phyloP scores from a whole-genome alignment of 2,113 vertebrate genomes.

The Malurus elegans region DNA sequence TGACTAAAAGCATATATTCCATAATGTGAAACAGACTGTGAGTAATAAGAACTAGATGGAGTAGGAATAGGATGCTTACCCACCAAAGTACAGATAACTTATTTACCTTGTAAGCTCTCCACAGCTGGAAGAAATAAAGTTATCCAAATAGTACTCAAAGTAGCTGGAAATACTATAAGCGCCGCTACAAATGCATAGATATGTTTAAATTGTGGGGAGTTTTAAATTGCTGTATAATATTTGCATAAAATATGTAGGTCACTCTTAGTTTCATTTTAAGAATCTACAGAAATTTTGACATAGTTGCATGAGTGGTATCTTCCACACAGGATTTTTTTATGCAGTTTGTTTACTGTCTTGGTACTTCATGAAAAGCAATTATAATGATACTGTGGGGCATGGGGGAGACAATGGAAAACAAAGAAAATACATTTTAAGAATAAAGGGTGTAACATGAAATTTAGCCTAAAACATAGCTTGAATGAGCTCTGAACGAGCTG shows the following conservation, averaged over 20 bases:
- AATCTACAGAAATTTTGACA: not conserved
- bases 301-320: not conserved
- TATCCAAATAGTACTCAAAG: not conserved
- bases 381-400: not conserved
- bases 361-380: not conserved
- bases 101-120: conserved; percentile 6
- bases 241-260: not conserved
- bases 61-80: not conserved
- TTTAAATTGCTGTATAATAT: not conserved
- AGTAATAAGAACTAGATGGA: conserved; percentile 28
- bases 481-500: conserved; percentile 67
- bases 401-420: conserved; percentile 22
- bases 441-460: conserved; percentile 55
- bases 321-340: not conserved
- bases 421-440: conserved; percentile 1
- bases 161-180: not conserved
- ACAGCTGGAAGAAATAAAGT: conserved; percentile 44
- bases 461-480: conserved; percentile 63
- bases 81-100: conserved; percentile 33
- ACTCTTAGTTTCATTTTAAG: not conserved
- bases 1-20: conserved; percentile 31
- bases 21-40: conserved; percentile 30
- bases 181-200: not conserved
- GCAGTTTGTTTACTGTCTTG: not conserved
- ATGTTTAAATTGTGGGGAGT: not conserved